phyloP scores from a whole-genome alignment of 2,888 invertebrate species.

The Cephus nigrinus region DNA sequence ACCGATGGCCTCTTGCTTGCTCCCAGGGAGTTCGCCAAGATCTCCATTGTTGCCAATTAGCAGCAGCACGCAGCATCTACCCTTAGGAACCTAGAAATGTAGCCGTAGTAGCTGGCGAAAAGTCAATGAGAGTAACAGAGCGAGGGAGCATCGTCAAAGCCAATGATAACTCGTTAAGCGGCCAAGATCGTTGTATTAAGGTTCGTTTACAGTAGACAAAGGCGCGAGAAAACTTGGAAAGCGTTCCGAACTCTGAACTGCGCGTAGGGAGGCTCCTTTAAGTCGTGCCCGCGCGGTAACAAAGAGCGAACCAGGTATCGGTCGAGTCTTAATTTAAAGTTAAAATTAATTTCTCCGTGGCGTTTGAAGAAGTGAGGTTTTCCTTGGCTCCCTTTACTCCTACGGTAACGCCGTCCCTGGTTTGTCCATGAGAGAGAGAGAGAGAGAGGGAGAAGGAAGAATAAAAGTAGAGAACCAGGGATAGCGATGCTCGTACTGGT shows the following conservation, averaged over 20 bases:
- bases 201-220: slow-evolving; percentile 59
- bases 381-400: slow-evolving; percentile 33
- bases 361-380: slow-evolving; percentile 34
- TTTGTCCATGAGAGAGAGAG: too few relatives aligned
- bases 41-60: slow-evolving; percentile 4
- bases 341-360: slow-evolving; percentile 64
- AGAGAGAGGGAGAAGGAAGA: too few relatives aligned
- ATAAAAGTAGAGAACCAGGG: too few relatives aligned
- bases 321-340: slow-evolving; percentile 66
- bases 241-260: too few relatives aligned
- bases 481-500: too few relatives aligned
- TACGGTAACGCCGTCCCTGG: slow-evolving; percentile 5
- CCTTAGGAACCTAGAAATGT: too few relatives aligned
- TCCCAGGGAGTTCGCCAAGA: neutral
- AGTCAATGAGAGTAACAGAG: too few relatives aligned
- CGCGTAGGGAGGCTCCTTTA: too few relatives aligned
- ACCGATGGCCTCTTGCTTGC: slow-evolving; percentile 54
- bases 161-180: too few relatives aligned
- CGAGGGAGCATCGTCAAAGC: too few relatives aligned
- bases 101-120: too few relatives aligned
- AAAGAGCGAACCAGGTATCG: slow-evolving; percentile 63
- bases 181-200: slow-evolving; percentile 15
- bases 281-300: slow-evolving; percentile 43
- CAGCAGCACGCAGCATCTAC: neutral
- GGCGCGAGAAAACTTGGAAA: slow-evolving; percentile 55